A percentile compares a stretch with the other conserved stretches of the same genome.
Evolutionary conservation across 1,140 invertebrate genomes (phyloP).

Genomic region (Campoletis sonorensis): DNA sequence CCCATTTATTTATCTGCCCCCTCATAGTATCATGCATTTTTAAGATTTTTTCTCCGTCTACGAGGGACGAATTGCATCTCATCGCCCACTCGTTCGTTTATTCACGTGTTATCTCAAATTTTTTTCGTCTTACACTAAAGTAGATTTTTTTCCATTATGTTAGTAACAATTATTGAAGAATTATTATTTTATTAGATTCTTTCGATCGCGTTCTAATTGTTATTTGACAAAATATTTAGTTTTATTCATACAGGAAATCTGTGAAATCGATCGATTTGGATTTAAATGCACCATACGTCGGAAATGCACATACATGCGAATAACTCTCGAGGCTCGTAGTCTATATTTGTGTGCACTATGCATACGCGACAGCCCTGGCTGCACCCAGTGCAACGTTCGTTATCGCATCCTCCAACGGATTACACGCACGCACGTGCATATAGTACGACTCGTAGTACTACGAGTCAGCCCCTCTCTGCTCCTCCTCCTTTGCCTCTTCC

Average conservation of each 20-base stretch:
- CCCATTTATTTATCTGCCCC: conserved; percentile 33
- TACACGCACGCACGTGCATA: conserved; percentile 69
- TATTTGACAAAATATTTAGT: neutral
- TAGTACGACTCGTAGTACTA: conserved; percentile 74
- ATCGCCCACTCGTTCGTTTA: conserved; percentile 42
- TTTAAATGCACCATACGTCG: neutral
- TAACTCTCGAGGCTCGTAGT: neutral
- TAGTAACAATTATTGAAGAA: too few relatives aligned
- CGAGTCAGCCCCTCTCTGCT: conserved; percentile 45
- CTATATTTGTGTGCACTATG: neutral
- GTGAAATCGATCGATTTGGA: neutral
- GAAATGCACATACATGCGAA: neutral
- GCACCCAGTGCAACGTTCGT: conserved; percentile 57
- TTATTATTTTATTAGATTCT: neutral
- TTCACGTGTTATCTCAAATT: conserved; percentile 34
- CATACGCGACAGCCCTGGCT: conserved; percentile 13
- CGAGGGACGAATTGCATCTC: neutral
- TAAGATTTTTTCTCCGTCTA: conserved; percentile 16
- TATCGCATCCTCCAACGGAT: conserved; percentile 50
- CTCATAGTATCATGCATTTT: conserved; percentile 45
- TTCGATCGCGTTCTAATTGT: neutral
- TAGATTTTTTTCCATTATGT: too few relatives aligned
- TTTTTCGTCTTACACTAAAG: neutral
- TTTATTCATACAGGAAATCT: neutral
- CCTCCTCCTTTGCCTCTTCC: neutral